Evolutionary conservation across 2,888 invertebrate species (phyloP).

Genomic region (Dugesia japonica): DNA sequence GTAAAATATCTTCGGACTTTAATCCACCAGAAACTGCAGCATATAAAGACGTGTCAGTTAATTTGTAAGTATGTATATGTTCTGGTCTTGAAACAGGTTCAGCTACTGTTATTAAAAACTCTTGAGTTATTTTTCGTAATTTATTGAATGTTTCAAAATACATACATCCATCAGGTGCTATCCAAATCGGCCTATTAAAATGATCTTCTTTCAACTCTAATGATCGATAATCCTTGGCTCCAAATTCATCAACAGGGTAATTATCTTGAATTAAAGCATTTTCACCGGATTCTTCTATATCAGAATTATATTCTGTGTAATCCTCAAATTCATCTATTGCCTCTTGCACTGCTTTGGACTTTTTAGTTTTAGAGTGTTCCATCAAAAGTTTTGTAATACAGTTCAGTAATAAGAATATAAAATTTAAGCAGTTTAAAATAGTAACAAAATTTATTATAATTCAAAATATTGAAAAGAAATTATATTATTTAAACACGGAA

Average conservation of each 20-base stretch:
- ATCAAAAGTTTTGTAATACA: too few relatives aligned
- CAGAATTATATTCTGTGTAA: background rate
- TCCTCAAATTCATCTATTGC: background rate
- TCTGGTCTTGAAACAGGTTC: conserved; percentile 65
- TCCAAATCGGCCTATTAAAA: conserved; percentile 75
- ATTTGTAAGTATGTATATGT: conserved; percentile 77
- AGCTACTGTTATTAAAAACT: conserved; percentile 91
- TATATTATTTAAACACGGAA: too few relatives aligned
- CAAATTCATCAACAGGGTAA: conserved; percentile 62
- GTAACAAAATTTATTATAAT: too few relatives aligned
- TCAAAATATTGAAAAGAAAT: too few relatives aligned
- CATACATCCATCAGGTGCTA: conserved; percentile 94
- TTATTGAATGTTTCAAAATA: conserved; percentile 95
- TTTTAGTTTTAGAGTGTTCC: too few relatives aligned
- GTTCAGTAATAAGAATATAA: too few relatives aligned
- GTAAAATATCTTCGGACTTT: conserved; percentile 87
- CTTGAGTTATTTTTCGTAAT: conserved; percentile 89
- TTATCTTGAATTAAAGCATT: background rate
- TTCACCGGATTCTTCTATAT: background rate
- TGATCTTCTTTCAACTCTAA: conserved; percentile 74
- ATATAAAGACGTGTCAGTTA: conserved; percentile 94
- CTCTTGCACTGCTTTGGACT: too few relatives aligned
- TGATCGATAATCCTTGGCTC: conserved; percentile 64
- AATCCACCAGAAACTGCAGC: conserved; percentile 96
- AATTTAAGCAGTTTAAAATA: too few relatives aligned